These are phyloP conservation scores for Oscheius sp. DNA, from an alignment of 2,888 invertebrate genomes.

Conservation along the genomic window DNA sequence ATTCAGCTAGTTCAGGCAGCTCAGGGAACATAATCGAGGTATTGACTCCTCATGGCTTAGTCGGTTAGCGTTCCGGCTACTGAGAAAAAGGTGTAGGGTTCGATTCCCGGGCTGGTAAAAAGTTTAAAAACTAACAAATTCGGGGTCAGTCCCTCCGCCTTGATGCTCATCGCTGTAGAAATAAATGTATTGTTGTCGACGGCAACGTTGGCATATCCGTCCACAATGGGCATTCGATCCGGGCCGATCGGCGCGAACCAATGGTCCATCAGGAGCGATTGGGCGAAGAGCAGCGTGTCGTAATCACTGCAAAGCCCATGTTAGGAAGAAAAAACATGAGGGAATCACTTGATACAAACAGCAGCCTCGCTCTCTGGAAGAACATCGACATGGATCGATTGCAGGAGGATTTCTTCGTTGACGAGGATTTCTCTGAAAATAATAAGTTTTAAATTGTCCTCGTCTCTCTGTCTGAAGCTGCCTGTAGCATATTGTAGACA, in stretches of 20 bases:
- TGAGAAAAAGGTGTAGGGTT: too few relatives aligned
- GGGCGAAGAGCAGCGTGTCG: conserved; percentile 47
- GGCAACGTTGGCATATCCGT: neutral
- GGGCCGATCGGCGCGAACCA: conserved; percentile 60
- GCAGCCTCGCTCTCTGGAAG: conserved; percentile 44
- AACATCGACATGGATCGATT: conserved; percentile 65
- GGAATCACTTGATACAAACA: conserved; percentile 8
- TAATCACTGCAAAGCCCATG: conserved; percentile 50
- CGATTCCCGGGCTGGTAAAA: too few relatives aligned
- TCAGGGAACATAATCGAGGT: too few relatives aligned
- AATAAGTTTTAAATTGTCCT: neutral
- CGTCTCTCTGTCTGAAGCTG: too few relatives aligned
- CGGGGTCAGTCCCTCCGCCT: neutral
- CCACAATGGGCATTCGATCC: conserved; percentile 36
- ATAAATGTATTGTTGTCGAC: conserved; percentile 8
- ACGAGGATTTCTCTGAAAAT: conserved; percentile 58
- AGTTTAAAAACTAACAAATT: conserved; percentile 22
- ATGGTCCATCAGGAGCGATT: conserved; percentile 51
- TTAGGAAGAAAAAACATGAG: neutral
- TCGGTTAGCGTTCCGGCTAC: too few relatives aligned
- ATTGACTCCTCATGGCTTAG: too few relatives aligned
- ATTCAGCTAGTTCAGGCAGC: too few relatives aligned
- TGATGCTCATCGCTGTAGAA: neutral
- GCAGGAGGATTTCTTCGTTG: conserved; percentile 66
- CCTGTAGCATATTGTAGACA: too few relatives aligned